A percentile compares a stretch with the other conserved stretches of the same genome.
Conservation (phyloP, 2,797 vertebrate genomes). For the Poeciliopsis presidionis region DNA sequence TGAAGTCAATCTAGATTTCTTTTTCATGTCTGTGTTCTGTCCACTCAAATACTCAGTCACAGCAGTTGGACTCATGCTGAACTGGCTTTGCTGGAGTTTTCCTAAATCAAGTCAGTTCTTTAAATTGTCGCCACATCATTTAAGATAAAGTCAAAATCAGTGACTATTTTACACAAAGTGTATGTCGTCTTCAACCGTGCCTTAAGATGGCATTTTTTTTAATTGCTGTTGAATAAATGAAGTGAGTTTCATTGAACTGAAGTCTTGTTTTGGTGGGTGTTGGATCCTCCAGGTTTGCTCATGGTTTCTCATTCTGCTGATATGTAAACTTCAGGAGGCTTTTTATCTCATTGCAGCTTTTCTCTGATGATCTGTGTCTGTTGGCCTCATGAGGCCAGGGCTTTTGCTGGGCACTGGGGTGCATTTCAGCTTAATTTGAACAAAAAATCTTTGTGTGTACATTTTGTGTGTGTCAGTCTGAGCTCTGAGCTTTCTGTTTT, state of each 20-base stretch:
- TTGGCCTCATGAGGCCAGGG: neutral
- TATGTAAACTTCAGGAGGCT: neutral
- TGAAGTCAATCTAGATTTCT: too few relatives aligned
- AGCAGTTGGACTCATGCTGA: neutral
- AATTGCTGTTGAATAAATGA: neutral
- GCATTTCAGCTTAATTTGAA: neutral
- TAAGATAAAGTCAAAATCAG: too few relatives aligned
- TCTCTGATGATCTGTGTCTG: neutral
- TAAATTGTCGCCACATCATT: neutral
- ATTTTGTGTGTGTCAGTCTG: slow-evolving; percentile 31
- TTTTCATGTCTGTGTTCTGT: neutral
- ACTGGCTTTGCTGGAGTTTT: neutral
- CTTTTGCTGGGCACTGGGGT: neutral
- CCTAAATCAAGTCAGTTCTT: neutral
- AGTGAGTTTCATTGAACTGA: neutral
- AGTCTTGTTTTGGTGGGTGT: neutral
- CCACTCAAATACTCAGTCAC: neutral
- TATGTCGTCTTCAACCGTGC: neutral
- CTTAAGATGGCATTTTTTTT: neutral
- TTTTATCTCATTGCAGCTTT: neutral
- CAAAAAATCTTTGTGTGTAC: slow-evolving; percentile 11
- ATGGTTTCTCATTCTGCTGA: neutral
- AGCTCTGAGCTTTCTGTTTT: slow-evolving; percentile 69
- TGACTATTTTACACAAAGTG: neutral
- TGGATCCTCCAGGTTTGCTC: neutral